phyloP scores from a whole-genome alignment of 2,888 invertebrate genomes.

The Rhyacophila evoluta region DNA sequence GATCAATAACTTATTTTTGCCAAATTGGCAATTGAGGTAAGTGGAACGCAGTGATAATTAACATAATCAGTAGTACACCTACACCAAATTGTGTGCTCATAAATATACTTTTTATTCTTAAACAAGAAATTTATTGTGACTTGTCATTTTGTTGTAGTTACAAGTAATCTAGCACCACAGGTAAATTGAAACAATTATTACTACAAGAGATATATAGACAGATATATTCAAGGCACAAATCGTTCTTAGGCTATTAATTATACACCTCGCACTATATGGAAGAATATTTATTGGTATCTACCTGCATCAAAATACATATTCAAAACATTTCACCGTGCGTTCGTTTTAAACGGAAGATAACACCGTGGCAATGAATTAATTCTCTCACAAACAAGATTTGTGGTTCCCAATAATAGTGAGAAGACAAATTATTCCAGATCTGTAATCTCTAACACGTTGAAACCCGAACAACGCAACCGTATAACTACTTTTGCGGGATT shows the following conservation, averaged over 20 bases:
- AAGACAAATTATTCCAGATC: constrained; percentile 7
- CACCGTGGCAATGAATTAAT: background rate
- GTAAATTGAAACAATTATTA: constrained; percentile 4
- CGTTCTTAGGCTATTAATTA: constrained; percentile 1
- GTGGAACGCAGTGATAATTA: too few species aligned
- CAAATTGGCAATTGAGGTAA: too few species aligned
- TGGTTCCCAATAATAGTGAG: constrained; percentile 5
- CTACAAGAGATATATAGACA: background rate
- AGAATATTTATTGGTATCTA: background rate
- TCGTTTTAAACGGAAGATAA: background rate
- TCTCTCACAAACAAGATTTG: constrained; percentile 10
- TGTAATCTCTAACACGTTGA: constrained; percentile 14
- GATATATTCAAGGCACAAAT: background rate
- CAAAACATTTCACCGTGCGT: constrained; percentile 5
- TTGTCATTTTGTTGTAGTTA: background rate
- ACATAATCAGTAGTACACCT: too few species aligned
- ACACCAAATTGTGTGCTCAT: too few species aligned
- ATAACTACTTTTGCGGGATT: background rate
- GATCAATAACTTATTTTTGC: too few species aligned
- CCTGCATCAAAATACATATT: background rate
- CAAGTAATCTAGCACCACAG: background rate
- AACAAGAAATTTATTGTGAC: too few species aligned
- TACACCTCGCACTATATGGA: background rate
- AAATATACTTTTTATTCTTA: too few species aligned
- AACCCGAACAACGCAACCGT: background rate